Base-by-base conservation (phyloP, 2,797 vertebrate species). In the Ceryle rudis region DNA sequence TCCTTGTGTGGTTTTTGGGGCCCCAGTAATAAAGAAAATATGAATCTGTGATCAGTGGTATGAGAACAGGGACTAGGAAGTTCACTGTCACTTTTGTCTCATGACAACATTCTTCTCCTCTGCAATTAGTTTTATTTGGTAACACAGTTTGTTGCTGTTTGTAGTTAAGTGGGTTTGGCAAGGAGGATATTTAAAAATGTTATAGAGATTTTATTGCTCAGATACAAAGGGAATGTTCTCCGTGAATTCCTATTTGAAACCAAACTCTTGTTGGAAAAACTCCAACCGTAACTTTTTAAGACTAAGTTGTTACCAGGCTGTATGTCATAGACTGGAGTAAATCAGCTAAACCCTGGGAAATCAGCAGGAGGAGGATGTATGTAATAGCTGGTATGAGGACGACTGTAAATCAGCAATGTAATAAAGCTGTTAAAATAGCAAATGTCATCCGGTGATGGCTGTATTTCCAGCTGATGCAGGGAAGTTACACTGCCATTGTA, bases 51-150 rank as follows among this genome's bases (percentile, higher is more conserved):
- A 55, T 17, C 28, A 11, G 46, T 61, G 41, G 9, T 19, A 41
- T 10, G 15, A 70, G 29, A 67, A 33, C 7, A 60, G n/a, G 44
- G 23, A 23, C 39, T 25, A 39, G 22, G 9, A 75, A 42, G 5
- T 60, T 81, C 31, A 2, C 20, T 14, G 22, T 25, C 37, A 12
- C 23, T 79, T 66, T 16, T 61, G 22, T 51, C 73, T 66, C 1
- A 0, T 33, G 42, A 14, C 7, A 6, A 8, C 5, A 5, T 42
- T 51, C 11, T 42, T 55, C 10, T 42, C 21, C 37, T 66, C 46
- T 57, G 42, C 39, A n/a, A 57, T 78, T 33, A 13, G 7, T 19
- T 85, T 41, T 83, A 3, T 35, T 67, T 88, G 37, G 20, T 29
- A 58, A 20, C 4, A 4, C 28, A 22, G 22, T 44, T 75, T 21